Conservation (phyloP, 2,113 vertebrate genomes). For the Podiceps cristatus region DNA sequence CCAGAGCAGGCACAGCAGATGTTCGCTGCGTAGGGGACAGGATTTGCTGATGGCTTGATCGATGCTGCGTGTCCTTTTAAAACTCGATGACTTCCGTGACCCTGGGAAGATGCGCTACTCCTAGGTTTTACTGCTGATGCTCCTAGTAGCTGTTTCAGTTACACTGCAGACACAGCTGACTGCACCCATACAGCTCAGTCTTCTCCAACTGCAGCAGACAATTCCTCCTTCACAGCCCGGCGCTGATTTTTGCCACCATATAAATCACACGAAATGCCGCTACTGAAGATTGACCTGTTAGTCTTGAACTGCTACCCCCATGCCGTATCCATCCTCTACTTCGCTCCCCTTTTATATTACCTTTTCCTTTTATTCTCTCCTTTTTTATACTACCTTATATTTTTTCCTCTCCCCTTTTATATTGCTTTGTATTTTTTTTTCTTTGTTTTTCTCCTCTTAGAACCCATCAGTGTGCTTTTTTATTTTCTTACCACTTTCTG, state of each 20-base stretch:
- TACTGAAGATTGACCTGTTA: neutral
- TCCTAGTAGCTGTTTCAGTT: neutral
- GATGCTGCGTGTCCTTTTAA: neutral
- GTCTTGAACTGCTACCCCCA: neutral
- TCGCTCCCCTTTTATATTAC: neutral
- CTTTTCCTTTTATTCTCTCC: neutral
- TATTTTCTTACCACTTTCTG: neutral
- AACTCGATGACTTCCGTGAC: neutral
- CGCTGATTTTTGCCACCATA: neutral
- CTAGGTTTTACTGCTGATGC: neutral
- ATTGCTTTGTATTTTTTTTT: too few relatives aligned
- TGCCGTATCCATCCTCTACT: neutral
- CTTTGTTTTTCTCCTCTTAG: neutral
- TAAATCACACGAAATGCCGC: neutral
- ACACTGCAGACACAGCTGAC: neutral
- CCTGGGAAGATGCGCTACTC: neutral
- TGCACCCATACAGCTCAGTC: neutral
- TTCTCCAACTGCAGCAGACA: neutral
- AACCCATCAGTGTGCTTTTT: neutral
- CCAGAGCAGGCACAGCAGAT: neutral
- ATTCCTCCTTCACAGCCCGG: neutral
- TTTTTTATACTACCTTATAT: neutral
- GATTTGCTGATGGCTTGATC: neutral
- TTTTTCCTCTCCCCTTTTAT: neutral
- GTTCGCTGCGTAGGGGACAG: neutral